A percentile compares a stretch with the other conserved stretches of the same genome.
Conservation (phyloP, 2,888 invertebrate species). For the Campoplex capitator region DNA sequence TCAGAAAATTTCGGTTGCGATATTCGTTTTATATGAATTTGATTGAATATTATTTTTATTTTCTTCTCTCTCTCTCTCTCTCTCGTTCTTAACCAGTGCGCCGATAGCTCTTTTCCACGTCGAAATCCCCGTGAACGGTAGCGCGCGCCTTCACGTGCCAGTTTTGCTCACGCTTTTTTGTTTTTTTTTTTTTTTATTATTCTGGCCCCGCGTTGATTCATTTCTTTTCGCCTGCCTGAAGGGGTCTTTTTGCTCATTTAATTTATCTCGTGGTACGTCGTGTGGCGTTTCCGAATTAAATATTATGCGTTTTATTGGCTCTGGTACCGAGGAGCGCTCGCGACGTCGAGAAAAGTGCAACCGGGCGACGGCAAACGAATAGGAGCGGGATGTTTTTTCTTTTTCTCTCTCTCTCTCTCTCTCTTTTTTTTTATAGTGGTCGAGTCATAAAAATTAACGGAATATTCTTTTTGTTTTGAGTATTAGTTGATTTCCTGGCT, state of each 20-base stretch:
- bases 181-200: slow-evolving; percentile 11
- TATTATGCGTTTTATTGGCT: slow-evolving; percentile 56
- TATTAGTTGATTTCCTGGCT: slow-evolving; percentile 6
- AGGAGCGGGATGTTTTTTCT: slow-evolving; percentile 52
- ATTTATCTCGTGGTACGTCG: slow-evolving; percentile 30
- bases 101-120: slow-evolving; percentile 72
- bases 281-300: slow-evolving; percentile 54
- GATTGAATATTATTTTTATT: slow-evolving; percentile 9
- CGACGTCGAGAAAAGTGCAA: slow-evolving; percentile 73
- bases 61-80: not conserved
- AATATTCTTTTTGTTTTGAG: not conserved
- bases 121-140: slow-evolving; percentile 69
- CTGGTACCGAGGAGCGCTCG: slow-evolving; percentile 72
- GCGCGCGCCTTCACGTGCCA: slow-evolving; percentile 57
- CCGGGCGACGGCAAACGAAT: slow-evolving; percentile 65
- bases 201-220: slow-evolving; percentile 46
- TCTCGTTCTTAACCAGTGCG: slow-evolving; percentile 21
- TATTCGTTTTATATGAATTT: slow-evolving; percentile 2
- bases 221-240: slow-evolving; percentile 52
- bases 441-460: not conserved
- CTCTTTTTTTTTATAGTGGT: slow-evolving; percentile 26
- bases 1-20: slow-evolving; percentile 28
- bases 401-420: slow-evolving; percentile 15
- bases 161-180: slow-evolving; percentile 9
- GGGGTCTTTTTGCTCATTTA: slow-evolving; percentile 40